Evolutionary conservation across 2,888 invertebrate genomes (phyloP).

Genomic region (Drosophila anomalipes): DNA sequence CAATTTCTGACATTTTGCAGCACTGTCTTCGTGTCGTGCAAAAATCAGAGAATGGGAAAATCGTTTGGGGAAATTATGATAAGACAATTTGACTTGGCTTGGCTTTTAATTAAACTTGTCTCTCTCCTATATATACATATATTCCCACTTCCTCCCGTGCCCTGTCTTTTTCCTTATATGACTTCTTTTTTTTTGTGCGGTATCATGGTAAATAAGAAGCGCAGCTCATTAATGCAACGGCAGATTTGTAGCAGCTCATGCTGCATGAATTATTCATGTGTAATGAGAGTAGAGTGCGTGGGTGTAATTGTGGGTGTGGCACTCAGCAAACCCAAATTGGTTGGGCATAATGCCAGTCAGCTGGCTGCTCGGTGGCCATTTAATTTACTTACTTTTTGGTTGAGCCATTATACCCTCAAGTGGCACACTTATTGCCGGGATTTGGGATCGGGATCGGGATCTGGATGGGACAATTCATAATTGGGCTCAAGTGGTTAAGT

Average conservation of each 20-base stretch:
- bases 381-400: constrained; percentile 52
- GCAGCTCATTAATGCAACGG: constrained; percentile 73
- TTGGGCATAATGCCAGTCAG: constrained; percentile 16
- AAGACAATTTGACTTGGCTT: constrained; percentile 74
- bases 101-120: constrained; percentile 73
- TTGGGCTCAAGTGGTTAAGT: constrained; percentile 60
- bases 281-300: constrained; percentile 33
- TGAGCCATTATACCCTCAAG: constrained; percentile 50
- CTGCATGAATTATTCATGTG: constrained; percentile 74
- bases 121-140: constrained; percentile 23
- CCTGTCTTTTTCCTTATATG: not conserved
- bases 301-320: constrained; percentile 52
- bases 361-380: constrained; percentile 38
- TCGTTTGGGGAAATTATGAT: constrained; percentile 71
- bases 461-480: constrained; percentile 34
- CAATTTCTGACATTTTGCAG: constrained; percentile 59
- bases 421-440: constrained; percentile 67
- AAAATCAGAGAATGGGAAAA: constrained; percentile 61
- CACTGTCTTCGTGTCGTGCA: constrained; percentile 43
- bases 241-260: constrained; percentile 57
- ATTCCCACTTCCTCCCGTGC: constrained; percentile 1
- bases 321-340: constrained; percentile 21
- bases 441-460: constrained; percentile 10
- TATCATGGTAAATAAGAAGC: constrained; percentile 79
- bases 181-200: constrained; percentile 59